Evolutionary conservation across 2,797 vertebrate genomes (phyloP).

Genomic region (Arnoldichthys spilopterus): DNA sequence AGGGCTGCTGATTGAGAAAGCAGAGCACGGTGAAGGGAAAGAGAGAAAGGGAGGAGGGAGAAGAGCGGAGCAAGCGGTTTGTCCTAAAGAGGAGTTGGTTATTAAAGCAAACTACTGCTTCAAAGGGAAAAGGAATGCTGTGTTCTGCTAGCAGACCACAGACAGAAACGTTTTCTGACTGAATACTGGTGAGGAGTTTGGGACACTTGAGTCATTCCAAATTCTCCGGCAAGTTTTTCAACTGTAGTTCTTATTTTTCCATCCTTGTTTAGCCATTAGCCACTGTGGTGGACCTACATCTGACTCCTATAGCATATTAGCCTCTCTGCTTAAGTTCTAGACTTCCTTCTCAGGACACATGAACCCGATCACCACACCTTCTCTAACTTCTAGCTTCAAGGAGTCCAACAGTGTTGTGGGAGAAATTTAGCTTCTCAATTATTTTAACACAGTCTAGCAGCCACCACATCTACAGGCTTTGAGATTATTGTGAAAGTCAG

Average conservation of each 20-base stretch:
- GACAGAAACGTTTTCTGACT: background rate
- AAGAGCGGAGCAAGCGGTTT: background rate
- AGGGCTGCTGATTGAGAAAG: constrained; percentile 76
- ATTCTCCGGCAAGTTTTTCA: background rate
- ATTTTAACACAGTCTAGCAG: background rate
- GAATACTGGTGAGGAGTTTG: background rate
- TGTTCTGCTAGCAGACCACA: background rate
- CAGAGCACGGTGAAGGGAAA: constrained; percentile 47
- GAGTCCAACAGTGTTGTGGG: background rate
- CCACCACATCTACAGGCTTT: background rate
- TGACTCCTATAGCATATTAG: background rate
- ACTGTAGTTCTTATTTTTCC: background rate
- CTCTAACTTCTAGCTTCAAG: no score
- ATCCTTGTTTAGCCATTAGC: background rate
- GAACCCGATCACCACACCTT: no score
- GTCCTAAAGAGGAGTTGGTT: constrained; percentile 39
- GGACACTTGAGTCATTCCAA: background rate
- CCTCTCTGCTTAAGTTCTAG: background rate
- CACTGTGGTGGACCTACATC: background rate
- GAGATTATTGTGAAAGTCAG: constrained; percentile 1
- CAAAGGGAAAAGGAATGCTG: constrained; percentile 24
- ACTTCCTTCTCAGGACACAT: background rate
- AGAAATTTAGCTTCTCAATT: background rate
- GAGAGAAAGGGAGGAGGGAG: background rate
- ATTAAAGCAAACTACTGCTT: constrained; percentile 25